Evolutionary conservation across 1,140 invertebrate species (phyloP), one percentile per base, ranked within the genome.

Genomic region (Calosoma granatense): DNA sequence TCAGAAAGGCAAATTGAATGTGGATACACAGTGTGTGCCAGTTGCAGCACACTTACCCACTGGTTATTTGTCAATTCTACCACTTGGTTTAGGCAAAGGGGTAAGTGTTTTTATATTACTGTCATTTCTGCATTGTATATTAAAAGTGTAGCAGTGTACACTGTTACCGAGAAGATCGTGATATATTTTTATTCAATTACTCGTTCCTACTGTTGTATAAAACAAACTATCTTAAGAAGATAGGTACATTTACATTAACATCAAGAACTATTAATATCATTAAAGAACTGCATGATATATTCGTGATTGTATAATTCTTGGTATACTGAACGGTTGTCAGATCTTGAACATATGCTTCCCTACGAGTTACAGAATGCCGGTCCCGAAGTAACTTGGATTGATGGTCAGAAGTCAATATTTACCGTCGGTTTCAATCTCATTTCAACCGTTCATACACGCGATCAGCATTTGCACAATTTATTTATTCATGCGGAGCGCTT

Each of bases 381-480:
- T 0, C 90, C 92, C 9, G 93, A 96, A 64, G 86, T 96, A 14
- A 84, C 84, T 60, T 96, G 92, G 92, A 88, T 97, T 22, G 93
- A 97, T 72, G 81, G 84, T 51, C 92, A 92, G 63, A 86, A 88
- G 66, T 84, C 83, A 39, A 78, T 97, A 1, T 96, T 96, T 65
- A 84, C 82, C 30, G 85, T 94, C n/a, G 80, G 80, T 26, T 78
- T 95, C 23, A 82, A 86, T 52, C 74, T 97, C 19, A 82, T 89
- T 26, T 96, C 93, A 0, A 95, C 92, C 1, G 85, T 96, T 11
- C 85, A 90, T 22, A 92, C 91, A 0, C 79, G 80, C 30, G 92
- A 94, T 74, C 78, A 81, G 56, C 90, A 94, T 74, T 71, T 95
- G 20, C 87, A 91, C 65, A 93, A 93, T 71, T 78, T 94, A 56